Percentiles rank a stretch among this genome's conserved stretches.
Evolutionary conservation across 2,888 invertebrate species (phyloP).

Genomic region (Nomada fucata): DNA sequence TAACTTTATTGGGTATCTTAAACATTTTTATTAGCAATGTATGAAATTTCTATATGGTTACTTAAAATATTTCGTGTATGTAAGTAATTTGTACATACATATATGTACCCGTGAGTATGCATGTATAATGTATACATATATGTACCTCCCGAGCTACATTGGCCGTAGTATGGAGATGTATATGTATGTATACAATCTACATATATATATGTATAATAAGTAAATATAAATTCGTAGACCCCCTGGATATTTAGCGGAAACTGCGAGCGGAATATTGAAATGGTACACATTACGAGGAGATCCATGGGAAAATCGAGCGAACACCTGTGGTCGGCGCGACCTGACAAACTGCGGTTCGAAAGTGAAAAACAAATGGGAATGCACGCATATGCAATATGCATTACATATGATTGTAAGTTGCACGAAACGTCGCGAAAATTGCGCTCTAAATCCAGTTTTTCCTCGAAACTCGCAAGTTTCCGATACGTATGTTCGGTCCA

Average conservation of each 20-base stretch:
- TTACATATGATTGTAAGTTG: neutral
- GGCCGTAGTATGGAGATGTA: slow-evolving; percentile 55
- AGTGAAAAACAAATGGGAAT: slow-evolving; percentile 25
- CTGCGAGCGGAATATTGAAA: slow-evolving; percentile 48
- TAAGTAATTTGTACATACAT: slow-evolving; percentile 65
- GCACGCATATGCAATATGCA: slow-evolving; percentile 37
- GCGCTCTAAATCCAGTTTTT: neutral
- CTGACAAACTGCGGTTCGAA: slow-evolving; percentile 23
- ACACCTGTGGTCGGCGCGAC: slow-evolving; percentile 16
- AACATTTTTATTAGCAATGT: slow-evolving; percentile 79
- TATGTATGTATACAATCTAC: slow-evolving; percentile 47
- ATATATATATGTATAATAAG: slow-evolving; percentile 51
- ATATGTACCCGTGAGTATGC: slow-evolving; percentile 64
- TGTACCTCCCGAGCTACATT: slow-evolving; percentile 13
- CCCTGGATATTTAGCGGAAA: slow-evolving; percentile 35
- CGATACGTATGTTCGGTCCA: neutral
- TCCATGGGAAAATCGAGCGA: slow-evolving; percentile 19
- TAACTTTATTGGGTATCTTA: slow-evolving; percentile 79
- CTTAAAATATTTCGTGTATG: slow-evolving; percentile 77
- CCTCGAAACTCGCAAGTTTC: neutral
- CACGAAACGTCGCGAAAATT: slow-evolving; percentile 20
- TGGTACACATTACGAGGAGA: slow-evolving; percentile 20
- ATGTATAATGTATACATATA: slow-evolving; percentile 52
- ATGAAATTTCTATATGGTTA: slow-evolving; percentile 77
- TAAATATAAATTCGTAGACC: slow-evolving; percentile 67